Evolutionary conservation across 2,888 invertebrate species (phyloP).

Genomic region (Margaritifera margaritifera): DNA sequence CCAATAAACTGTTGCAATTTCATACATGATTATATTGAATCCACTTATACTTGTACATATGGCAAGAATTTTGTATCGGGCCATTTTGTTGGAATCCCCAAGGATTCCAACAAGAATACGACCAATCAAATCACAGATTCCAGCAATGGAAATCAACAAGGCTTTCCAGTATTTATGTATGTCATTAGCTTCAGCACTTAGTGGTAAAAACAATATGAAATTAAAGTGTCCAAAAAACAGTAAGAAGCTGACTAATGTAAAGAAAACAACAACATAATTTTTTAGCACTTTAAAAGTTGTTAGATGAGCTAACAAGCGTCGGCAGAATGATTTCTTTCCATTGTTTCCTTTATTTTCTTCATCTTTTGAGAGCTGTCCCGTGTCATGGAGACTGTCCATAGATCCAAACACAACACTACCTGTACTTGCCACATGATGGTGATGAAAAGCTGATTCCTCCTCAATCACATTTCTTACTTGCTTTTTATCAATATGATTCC

Average conservation of each 20-base stretch:
- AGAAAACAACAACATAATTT: conserved; percentile 48
- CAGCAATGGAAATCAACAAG: conserved; percentile 54
- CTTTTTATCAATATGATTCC: not conserved
- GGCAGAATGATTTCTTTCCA: conserved; percentile 8
- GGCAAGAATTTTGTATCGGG: conserved; percentile 54
- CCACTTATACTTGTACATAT: conserved; percentile 40
- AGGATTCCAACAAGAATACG: conserved; percentile 49
- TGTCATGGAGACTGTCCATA: conserved; percentile 34
- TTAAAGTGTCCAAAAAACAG: conserved; percentile 63
- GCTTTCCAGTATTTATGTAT: conserved; percentile 51
- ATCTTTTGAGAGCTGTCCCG: conserved; percentile 15
- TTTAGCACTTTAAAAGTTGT: conserved; percentile 53
- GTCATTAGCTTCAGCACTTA: conserved; percentile 35
- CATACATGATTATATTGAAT: conserved; percentile 45
- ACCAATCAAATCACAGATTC: conserved; percentile 57
- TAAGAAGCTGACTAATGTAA: conserved; percentile 47
- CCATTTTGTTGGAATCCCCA: conserved; percentile 48
- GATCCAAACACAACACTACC: conserved; percentile 49
- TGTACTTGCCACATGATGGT: conserved; percentile 29
- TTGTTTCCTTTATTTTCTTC: conserved; percentile 10
- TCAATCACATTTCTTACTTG: not conserved
- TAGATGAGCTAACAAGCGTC: conserved; percentile 28
- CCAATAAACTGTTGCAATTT: conserved; percentile 40
- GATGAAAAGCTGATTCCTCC: not conserved
- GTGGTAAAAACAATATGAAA: conserved; percentile 58